Conservation (phyloP, 2,797 vertebrate species). For the Cyclopterus lumpus region DNA sequence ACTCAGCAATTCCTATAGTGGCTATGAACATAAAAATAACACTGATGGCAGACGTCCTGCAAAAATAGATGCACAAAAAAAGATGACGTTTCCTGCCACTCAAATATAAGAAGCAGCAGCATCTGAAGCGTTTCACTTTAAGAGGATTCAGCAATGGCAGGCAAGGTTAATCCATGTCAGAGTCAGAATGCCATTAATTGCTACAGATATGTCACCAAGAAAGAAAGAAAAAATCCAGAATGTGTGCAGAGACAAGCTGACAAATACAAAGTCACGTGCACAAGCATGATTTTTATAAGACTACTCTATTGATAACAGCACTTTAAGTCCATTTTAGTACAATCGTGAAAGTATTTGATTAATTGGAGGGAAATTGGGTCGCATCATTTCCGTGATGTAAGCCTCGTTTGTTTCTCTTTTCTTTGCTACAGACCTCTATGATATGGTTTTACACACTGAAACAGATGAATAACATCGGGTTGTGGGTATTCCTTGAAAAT, state of each 20-base stretch:
- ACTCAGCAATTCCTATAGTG: not conserved
- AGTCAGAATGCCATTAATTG: slow-evolving; percentile 34
- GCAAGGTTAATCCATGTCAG: slow-evolving; percentile 32
- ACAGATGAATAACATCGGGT: not conserved
- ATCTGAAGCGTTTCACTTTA: slow-evolving; percentile 22
- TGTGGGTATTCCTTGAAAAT: slow-evolving; percentile 40
- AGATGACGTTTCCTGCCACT: not conserved
- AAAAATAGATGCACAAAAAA: slow-evolving; percentile 35
- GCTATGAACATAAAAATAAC: slow-evolving; percentile 9
- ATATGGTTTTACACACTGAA: slow-evolving; percentile 11
- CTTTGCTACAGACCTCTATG: not conserved
- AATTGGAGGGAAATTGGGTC: not conserved
- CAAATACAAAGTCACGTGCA: slow-evolving; percentile 11
- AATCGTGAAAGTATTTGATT: not conserved
- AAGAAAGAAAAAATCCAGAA: not conserved
- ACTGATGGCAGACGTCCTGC: not conserved
- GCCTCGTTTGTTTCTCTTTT: not conserved
- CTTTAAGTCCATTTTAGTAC: not conserved
- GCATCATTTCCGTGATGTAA: not conserved
- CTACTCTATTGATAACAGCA: not conserved
- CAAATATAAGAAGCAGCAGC: slow-evolving; percentile 7
- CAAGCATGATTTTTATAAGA: not conserved
- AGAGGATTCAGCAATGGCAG: slow-evolving; percentile 32
- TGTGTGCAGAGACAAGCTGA: not conserved
- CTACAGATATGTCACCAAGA: slow-evolving; percentile 12